Base-by-base conservation (phyloP, 2,113 vertebrate species). In the Xyrauchen texanus region DNA sequence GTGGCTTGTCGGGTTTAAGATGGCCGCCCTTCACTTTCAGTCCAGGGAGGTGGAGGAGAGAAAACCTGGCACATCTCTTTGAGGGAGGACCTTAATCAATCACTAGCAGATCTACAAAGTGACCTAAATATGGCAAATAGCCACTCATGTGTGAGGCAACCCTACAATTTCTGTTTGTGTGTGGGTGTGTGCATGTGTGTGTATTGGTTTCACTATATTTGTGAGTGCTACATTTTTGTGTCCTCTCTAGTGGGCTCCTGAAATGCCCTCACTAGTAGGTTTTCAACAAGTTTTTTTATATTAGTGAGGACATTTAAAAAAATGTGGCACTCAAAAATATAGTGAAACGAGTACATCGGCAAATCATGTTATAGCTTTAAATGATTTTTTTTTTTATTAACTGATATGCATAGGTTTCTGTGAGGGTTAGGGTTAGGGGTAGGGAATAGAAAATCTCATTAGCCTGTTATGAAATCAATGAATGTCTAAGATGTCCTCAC, bases 21-120 rank as follows among this genome's bases (percentile, higher is more conserved):
- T 78, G 63, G 46, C 63, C 79, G 69, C 77, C 60, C 61, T 87
- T 90, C 85, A 79, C 81, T 68, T 73, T 64, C 69, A 68, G 82
- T 79, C 77, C 74, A 81, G 62, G 12, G 49, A 45, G 58, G 34
- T 51, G 51, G 13, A 44, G 46, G 53, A 3, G 9, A 15, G 52
- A 78, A 66, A 84, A 80, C 76, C 51, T 88, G 63, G 62, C 68
- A 75, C 60, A 80, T 76, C 51, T 67, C 51, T 71, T 63, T 51
- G 13, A 85, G 82, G 81, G 81, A 84, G 75, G 70, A 81, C 67
- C 78, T 79, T 88, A 88, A 90, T 91, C 89, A 85, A 86, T 90
- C 86, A 89, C 86, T 77, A 85, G 85, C 82, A 86, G 87, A 90
- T 89, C 80, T 77, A 84, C 87, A 80, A 68, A 87, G 76, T 84